Base-by-base conservation (phyloP, 30 jellyfish, hydroid and myxozoan genomes). In the Clytia hemisphaerica region DNA sequence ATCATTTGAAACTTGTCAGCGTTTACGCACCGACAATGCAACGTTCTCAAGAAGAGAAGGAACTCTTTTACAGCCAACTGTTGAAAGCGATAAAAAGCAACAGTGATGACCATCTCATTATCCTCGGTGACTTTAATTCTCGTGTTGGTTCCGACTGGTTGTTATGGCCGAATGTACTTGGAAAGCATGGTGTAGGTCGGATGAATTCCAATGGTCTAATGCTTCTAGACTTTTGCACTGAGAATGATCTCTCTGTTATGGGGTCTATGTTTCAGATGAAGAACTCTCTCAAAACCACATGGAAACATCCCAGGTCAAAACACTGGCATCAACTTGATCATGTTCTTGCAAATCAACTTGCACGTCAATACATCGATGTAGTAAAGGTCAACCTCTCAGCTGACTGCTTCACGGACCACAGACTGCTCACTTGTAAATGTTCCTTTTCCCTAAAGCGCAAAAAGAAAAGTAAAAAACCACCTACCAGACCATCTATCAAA, bases 171-270 rank as follows among this genome's bases (percentile, higher is more conserved):
- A 10, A n/a, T n/a, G 83, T 74, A 16, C 65, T 74, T 45, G 80
- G 86, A 24, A 74, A 74, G 37, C 86, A 74, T 74, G 79, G 86
- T 9, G 69, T 72, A 7, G 84, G 84, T 25, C 31, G 32, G 26
- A 61, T 72, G 84, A n/a, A n/a, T n/a, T n/a, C n/a, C n/a, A n/a
- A n/a, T n/a, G n/a, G n/a, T n/a, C n/a, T n/a, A n/a, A n/a, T n/a
- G n/a, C n/a, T n/a, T n/a, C n/a, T n/a, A n/a, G n/a, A n/a, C n/a
- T n/a, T n/a, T n/a, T n/a, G n/a, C n/a, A n/a, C n/a, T n/a, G n/a
- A n/a, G n/a, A n/a, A n/a, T n/a, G n/a, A n/a, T n/a, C n/a, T n/a
- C n/a, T n/a, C n/a, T n/a, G n/a, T n/a, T n/a, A n/a, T n/a, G n/a
- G n/a, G n/a, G n/a, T n/a, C n/a, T n/a, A n/a, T n/a, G n/a, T n/a